Percentiles rank a stretch among this genome's conserved stretches.
Conservation (phyloP, 2,797 vertebrate genomes). For the Pelobates cultripes region DNA sequence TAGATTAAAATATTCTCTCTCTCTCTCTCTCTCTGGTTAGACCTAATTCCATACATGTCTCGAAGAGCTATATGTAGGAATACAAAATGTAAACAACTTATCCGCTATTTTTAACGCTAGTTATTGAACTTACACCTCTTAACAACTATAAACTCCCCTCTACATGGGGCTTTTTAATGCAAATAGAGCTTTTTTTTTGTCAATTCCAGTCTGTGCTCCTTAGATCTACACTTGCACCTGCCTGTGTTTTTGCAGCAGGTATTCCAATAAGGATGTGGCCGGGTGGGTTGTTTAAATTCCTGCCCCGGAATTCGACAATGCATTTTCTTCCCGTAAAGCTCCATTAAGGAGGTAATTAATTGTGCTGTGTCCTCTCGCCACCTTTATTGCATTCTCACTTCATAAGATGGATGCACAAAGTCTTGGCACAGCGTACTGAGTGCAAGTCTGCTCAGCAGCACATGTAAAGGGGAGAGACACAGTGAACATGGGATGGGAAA, state of each 20-base stretch:
- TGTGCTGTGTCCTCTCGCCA: too few relatives aligned
- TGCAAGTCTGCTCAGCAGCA: background rate
- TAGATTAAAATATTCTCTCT: conserved; percentile 46
- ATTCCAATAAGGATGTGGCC: too few relatives aligned
- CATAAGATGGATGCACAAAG: background rate
- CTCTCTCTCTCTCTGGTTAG: background rate
- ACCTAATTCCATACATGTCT: background rate
- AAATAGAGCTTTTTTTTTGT: background rate
- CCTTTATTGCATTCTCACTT: conserved; percentile 28
- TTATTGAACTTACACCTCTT: conserved; percentile 3
- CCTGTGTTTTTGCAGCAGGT: too few relatives aligned
- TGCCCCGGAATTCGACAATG: too few relatives aligned
- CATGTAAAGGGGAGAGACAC: background rate
- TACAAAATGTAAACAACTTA: background rate
- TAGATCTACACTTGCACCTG: too few relatives aligned
- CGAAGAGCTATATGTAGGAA: background rate
- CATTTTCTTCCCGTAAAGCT: too few relatives aligned
- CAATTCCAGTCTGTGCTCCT: too few relatives aligned
- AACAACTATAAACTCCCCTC: background rate
- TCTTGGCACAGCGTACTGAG: conserved; percentile 7
- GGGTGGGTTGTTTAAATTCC: too few relatives aligned
- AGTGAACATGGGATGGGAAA: too few relatives aligned
- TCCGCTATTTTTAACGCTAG: background rate
- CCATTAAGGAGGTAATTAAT: too few relatives aligned
- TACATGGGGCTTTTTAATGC: background rate